These are phyloP conservation scores for Eupeodes corollae DNA, from an alignment of 1,140 invertebrate species.

Conservation along the genomic window DNA sequence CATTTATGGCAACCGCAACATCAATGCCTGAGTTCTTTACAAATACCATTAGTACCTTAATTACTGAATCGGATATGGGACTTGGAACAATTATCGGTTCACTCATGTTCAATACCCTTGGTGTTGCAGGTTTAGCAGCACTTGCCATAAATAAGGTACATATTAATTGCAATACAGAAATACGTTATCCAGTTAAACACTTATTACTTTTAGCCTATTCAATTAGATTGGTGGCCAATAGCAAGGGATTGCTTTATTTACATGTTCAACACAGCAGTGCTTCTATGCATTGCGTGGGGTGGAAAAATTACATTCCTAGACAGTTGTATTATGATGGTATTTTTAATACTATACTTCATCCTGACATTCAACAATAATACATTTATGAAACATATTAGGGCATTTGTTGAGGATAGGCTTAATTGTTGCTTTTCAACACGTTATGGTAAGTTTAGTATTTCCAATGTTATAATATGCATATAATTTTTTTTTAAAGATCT, in stretches of 20 bases:
- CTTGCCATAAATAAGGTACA: slow-evolving; percentile 57
- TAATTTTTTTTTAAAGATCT: slow-evolving; percentile 14
- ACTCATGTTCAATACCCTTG: slow-evolving; percentile 78
- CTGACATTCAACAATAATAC: slow-evolving; percentile 48
- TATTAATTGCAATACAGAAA: not conserved
- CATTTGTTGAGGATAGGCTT: slow-evolving; percentile 33
- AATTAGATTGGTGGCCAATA: slow-evolving; percentile 72
- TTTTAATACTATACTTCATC: slow-evolving; percentile 56
- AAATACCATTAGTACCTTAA: slow-evolving; percentile 71
- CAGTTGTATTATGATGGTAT: slow-evolving; percentile 51
- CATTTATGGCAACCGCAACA: slow-evolving; percentile 83
- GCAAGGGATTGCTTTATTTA: slow-evolving; percentile 77
- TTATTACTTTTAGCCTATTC: slow-evolving; percentile 54
- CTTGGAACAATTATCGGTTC: slow-evolving; percentile 75
- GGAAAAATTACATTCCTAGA: slow-evolving; percentile 69
- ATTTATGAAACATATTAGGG: slow-evolving; percentile 34
- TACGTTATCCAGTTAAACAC: too few species aligned
- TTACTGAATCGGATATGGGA: slow-evolving; percentile 66
- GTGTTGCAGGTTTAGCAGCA: slow-evolving; percentile 73
- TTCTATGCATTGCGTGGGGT: slow-evolving; percentile 71
- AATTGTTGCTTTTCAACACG: slow-evolving; percentile 33
- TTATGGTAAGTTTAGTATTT: slow-evolving; percentile 23
- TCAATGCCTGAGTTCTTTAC: slow-evolving; percentile 85
- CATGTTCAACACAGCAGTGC: slow-evolving; percentile 57
- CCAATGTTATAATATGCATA: not conserved